phyloP scores from a whole-genome alignment of 1,140 invertebrate genomes.

The Drosophila tristis region DNA sequence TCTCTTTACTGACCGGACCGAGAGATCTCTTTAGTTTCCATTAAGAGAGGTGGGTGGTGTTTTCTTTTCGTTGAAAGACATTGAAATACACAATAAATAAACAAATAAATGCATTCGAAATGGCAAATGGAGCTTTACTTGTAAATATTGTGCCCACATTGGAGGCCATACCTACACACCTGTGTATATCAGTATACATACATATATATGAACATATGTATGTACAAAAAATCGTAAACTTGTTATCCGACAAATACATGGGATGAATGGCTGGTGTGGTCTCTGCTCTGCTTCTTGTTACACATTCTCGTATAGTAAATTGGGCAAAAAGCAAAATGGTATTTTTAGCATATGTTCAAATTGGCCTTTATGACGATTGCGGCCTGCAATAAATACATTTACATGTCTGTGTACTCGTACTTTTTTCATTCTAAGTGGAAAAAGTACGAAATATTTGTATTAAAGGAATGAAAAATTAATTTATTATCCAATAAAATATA shows the following conservation, averaged over 20 bases:
- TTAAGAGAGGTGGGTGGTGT: too few species aligned
- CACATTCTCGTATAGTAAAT: slow-evolving; percentile 17
- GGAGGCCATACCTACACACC: too few species aligned
- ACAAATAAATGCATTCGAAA: too few species aligned
- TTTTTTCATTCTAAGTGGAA: too few species aligned
- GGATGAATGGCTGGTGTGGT: slow-evolving; percentile 1
- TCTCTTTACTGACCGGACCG: too few species aligned
- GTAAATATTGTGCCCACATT: not conserved
- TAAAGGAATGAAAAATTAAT: too few species aligned
- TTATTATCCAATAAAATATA: too few species aligned
- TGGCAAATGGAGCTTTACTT: too few species aligned
- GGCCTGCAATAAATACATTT: slow-evolving; percentile 5
- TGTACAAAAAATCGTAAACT: slow-evolving; percentile 6
- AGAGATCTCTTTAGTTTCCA: too few species aligned
- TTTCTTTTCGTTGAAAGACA: too few species aligned
- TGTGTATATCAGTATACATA: not conserved
- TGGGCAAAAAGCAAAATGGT: slow-evolving; percentile 26
- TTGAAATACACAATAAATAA: too few species aligned
- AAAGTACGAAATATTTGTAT: too few species aligned
- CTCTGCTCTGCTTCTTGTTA: slow-evolving; percentile 5
- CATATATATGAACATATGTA: not conserved
- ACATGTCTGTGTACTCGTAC: not conserved
- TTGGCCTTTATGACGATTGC: slow-evolving; percentile 27
- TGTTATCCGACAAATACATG: not conserved
- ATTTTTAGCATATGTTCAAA: slow-evolving; percentile 38